Base-by-base conservation (phyloP, 1,140 invertebrate genomes). In the Diorhabda elongata region DNA sequence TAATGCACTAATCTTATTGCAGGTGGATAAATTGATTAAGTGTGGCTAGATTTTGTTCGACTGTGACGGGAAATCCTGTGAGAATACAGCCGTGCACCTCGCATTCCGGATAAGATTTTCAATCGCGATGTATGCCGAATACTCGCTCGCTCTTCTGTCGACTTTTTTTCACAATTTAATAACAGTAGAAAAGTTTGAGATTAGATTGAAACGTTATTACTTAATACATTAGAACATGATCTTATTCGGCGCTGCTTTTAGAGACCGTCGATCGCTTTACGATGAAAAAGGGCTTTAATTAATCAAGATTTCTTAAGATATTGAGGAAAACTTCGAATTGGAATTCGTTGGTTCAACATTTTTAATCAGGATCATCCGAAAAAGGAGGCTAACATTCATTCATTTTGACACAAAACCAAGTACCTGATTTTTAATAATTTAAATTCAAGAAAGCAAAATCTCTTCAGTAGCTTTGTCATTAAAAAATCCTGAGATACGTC, bases 11-110 rank as follows among this genome's bases (percentile, higher is more conserved):
- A 62, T 62, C 61, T 62, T 47, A 62, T 11, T 62, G 61, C 61
- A 62, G 61, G 61, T 62, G 11, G 44, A 62, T 62, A 62, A 62
- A 62, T 47, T 62, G 61, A 62, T 62, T 62, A 62, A 44, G 61
- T 62, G 43, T 62, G 61, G 61, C 43, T 44, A 62, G 61, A 44
- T 62, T 62, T 62, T 62, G 61, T 62, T 62, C 42, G 61, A 44
- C 42, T 11, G 42, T 62, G 43, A 62, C 61, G 61, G 61, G 42
- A 11, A 2, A 62, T 62, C 61, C 42, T 8, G 8, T 2, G 61
- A 44, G 61, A 11, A 42, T 62, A 26, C 0, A 26, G 26, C 26
- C n/a, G 47, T 52, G n/a, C 47, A 6, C n/a, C 47, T 52, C 47
- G 47, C 47, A 52, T 52, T 52, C 47, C n/a, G 47, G 47, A 52